A percentile compares a stretch with the other conserved stretches of the same genome.
Evolutionary conservation across 35 echinoderm and acorn worm species (phyloP).

Genomic region (Nesometra sesokonis): DNA sequence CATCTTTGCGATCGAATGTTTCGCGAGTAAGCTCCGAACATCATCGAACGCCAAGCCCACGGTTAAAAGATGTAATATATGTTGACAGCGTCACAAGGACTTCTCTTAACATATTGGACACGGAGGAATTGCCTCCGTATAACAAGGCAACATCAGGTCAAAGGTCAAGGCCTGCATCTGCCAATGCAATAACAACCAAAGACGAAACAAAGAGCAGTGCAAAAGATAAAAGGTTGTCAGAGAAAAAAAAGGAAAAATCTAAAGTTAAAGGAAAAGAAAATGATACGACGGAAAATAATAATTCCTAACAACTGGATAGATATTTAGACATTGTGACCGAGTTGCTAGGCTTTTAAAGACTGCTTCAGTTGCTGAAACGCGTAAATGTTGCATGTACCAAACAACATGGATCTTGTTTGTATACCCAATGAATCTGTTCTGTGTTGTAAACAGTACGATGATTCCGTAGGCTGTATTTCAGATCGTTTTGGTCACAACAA

Average conservation of each 20-base stretch:
- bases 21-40: not conserved
- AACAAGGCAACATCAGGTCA: not conserved
- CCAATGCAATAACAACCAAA: not conserved
- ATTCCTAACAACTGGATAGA: not conserved
- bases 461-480: no score
- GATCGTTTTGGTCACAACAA: no score
- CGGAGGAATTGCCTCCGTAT: not conserved
- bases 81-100: not conserved
- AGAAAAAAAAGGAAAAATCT: not conserved
- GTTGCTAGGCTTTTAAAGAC: no score
- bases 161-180: not conserved
- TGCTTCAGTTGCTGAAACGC: no score
- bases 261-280: not conserved
- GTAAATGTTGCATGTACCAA: not conserved
- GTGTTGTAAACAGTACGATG: no score
- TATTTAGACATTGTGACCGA: no score
- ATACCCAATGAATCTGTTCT: no score
- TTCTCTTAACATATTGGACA: not conserved
- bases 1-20: not conserved
- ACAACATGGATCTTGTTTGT: not conserved
- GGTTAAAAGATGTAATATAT: not conserved
- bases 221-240: not conserved
- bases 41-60: not conserved
- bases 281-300: not conserved
- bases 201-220: not conserved